phyloP scores from a whole-genome alignment of 2,888 invertebrate genomes.

The Drosophila mimetica region DNA sequence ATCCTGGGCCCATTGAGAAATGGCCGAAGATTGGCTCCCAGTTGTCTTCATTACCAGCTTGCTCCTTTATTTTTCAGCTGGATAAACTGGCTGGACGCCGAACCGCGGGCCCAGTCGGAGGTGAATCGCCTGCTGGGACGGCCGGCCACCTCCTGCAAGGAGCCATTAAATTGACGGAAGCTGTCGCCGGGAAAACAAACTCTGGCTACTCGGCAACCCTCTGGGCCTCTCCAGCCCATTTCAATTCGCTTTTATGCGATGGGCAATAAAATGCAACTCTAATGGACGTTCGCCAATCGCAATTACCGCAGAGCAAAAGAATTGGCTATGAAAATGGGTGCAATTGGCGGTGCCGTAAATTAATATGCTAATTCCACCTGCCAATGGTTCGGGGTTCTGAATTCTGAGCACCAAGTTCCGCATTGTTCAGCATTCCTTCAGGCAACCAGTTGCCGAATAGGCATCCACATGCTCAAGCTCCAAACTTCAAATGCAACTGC shows the following conservation, averaged over 20 bases:
- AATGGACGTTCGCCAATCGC: conserved; percentile 59
- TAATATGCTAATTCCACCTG: conserved; percentile 72
- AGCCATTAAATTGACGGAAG: conserved; percentile 70
- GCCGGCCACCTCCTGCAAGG: conserved; percentile 43
- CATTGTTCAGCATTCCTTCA: conserved; percentile 42
- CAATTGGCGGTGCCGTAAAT: conserved; percentile 64
- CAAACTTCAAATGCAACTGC: conserved; percentile 14
- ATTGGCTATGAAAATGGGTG: conserved; percentile 44
- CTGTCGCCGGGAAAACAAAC: conserved; percentile 44
- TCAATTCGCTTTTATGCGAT: conserved; percentile 67
- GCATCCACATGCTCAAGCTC: conserved; percentile 6
- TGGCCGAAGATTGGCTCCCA: conserved; percentile 10
- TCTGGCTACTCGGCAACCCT: background rate
- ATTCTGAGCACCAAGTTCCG: conserved; percentile 6
- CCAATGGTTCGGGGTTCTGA: conserved; percentile 29
- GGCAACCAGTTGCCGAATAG: background rate
- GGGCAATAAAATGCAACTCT: conserved; percentile 63
- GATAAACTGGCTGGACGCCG: conserved; percentile 1
- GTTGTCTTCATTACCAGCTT: conserved; percentile 26
- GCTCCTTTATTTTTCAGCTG: no score
- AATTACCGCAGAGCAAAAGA: conserved; percentile 51
- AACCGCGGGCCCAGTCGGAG: conserved; percentile 19
- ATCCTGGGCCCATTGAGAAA: conserved; percentile 2
- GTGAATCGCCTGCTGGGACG: conserved; percentile 54
- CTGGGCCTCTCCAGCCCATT: conserved; percentile 56